phyloP scores from a whole-genome alignment of 2,797 vertebrate genomes.

The Ficedula albicollis region DNA sequence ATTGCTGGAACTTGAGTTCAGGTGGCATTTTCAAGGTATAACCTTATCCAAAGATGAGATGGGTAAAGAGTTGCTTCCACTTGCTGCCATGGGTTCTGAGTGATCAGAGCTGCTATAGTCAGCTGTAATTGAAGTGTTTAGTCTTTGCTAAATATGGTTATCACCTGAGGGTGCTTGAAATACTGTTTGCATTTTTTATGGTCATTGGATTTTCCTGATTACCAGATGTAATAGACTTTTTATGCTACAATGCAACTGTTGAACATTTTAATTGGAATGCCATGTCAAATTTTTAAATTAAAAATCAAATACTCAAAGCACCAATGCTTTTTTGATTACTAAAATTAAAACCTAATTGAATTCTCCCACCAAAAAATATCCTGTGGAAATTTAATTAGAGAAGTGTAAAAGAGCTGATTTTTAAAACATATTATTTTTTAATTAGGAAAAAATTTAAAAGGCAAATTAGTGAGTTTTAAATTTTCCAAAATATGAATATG shows the following conservation, averaged over 20 bases:
- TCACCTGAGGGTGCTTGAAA: slow-evolving; percentile 70
- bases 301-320: slow-evolving; percentile 79
- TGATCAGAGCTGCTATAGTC: slow-evolving; percentile 28
- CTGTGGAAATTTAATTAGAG: slow-evolving; percentile 80
- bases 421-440: slow-evolving; percentile 73
- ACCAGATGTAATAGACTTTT: slow-evolving; percentile 65
- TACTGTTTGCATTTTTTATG: slow-evolving; percentile 69
- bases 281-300: slow-evolving; percentile 79
- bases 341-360: slow-evolving; percentile 83
- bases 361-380: slow-evolving; percentile 78
- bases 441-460: slow-evolving; percentile 73
- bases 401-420: slow-evolving; percentile 70
- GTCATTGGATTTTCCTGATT: slow-evolving; percentile 67
- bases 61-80: not conserved
- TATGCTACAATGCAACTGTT: slow-evolving; percentile 62
- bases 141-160: slow-evolving; percentile 63
- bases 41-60: not conserved
- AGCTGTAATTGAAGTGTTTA: slow-evolving; percentile 62
- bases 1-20: not conserved
- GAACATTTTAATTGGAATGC: slow-evolving; percentile 73
- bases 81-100: not conserved
- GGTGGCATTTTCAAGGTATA: not conserved
- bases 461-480: slow-evolving; percentile 66
- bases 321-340: slow-evolving; percentile 77
- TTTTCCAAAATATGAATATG: slow-evolving; percentile 46